These are phyloP conservation scores for Drosophila neocordata DNA, from an alignment of 1,140 invertebrate species.

Conservation along the genomic window DNA sequence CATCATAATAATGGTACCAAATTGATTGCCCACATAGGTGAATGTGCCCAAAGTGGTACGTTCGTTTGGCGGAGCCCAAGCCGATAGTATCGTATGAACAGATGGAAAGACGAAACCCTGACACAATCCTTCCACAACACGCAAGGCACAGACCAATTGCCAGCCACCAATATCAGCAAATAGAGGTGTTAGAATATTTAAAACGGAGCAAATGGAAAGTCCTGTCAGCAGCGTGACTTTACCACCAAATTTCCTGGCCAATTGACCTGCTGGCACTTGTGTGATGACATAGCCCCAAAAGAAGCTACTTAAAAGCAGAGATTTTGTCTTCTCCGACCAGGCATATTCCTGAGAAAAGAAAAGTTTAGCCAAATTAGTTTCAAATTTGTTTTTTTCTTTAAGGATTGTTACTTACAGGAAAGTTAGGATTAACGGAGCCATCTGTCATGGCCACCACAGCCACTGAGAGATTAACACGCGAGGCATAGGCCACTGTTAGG, in stretches of 20 bases:
- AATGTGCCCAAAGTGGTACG: conserved; percentile 85
- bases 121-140: conserved; percentile 90
- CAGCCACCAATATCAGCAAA: conserved; percentile 83
- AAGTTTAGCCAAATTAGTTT: too few species aligned
- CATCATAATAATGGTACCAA: conserved; percentile 89
- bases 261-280: conserved; percentile 87
- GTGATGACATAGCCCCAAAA: conserved; percentile 86
- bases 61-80: conserved; percentile 88
- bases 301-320: conserved; percentile 86
- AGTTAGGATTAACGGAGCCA: conserved; percentile 60
- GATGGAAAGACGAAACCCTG: conserved; percentile 92
- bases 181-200: conserved; percentile 83
- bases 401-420: conserved; percentile 79
- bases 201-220: conserved; percentile 82
- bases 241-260: conserved; percentile 87
- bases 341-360: too few species aligned
- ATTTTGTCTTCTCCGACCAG: conserved; percentile 84
- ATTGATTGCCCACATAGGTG: conserved; percentile 86
- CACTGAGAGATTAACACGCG: conserved; percentile 87
- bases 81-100: conserved; percentile 90
- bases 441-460: conserved; percentile 84
- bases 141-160: conserved; percentile 85
- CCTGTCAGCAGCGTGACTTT: conserved; percentile 86
- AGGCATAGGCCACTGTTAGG: conserved; percentile 85
- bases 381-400: too few species aligned